phyloP scores from a whole-genome alignment of 2,888 invertebrate species.

The Chalcosyrphus nemorum region DNA sequence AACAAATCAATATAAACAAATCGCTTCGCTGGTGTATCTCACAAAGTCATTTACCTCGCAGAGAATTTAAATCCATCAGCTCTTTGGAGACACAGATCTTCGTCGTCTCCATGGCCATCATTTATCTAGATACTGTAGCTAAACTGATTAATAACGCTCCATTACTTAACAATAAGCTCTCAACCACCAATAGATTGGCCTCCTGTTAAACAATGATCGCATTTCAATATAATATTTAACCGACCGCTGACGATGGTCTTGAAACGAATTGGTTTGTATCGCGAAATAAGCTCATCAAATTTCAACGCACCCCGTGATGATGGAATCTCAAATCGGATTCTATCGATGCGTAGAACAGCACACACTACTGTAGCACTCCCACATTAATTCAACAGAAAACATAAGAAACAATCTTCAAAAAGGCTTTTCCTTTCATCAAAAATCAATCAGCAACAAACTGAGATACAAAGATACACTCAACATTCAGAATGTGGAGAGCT shows the following conservation, averaged over 20 bases:
- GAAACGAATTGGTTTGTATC: neutral
- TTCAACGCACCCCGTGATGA: conserved; percentile 38
- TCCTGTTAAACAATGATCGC: conserved; percentile 6
- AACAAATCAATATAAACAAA: conserved; percentile 48
- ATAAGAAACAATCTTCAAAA: conserved; percentile 55
- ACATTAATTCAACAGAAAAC: conserved; percentile 61
- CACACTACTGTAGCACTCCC: conserved; percentile 57
- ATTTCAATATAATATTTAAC: neutral
- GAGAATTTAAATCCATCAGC: conserved; percentile 5
- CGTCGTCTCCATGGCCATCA: neutral
- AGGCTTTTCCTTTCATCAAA: conserved; percentile 56
- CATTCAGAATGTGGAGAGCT: conserved; percentile 9
- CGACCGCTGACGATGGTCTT: conserved; percentile 18
- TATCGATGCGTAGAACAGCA: conserved; percentile 7
- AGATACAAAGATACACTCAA: conserved; percentile 3
- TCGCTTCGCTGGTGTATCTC: conserved; percentile 9
- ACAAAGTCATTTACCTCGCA: conserved; percentile 35
- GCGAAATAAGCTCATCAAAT: conserved; percentile 33
- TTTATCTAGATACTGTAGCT: neutral
- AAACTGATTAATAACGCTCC: conserved; percentile 56
- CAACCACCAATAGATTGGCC: conserved; percentile 32
- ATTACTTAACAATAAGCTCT: conserved; percentile 52
- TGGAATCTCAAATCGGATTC: conserved; percentile 51
- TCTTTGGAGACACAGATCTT: neutral
- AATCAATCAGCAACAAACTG: conserved; percentile 59